A percentile compares a stretch with the other conserved stretches of the same genome.
phyloP scores from a whole-genome alignment of 2,113 vertebrate genomes.

The Pipra filicauda region DNA sequence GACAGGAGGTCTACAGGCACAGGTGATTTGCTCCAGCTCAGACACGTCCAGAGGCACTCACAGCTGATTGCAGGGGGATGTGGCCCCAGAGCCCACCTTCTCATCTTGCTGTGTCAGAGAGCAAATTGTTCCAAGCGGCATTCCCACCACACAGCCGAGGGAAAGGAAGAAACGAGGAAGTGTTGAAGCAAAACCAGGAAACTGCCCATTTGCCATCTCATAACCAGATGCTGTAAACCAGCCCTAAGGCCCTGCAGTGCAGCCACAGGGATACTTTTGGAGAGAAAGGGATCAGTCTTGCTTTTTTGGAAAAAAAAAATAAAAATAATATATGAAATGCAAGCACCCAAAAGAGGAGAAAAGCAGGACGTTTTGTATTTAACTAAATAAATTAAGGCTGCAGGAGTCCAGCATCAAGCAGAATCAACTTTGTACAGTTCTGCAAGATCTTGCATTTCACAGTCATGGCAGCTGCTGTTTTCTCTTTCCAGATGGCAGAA shows the following conservation, averaged over 20 bases:
- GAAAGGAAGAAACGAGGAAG: neutral
- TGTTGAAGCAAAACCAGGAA: neutral
- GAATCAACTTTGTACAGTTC: neutral
- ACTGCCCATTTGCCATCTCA: neutral
- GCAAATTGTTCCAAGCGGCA: neutral
- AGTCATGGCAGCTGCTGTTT: neutral
- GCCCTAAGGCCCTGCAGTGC: rapidly evolving
- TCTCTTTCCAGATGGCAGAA: neutral
- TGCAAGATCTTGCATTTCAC: neutral
- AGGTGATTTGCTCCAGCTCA: slow-evolving; percentile 48
- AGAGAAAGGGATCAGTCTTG: neutral
- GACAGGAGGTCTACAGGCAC: slow-evolving; percentile 69
- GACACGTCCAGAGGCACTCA: slow-evolving; percentile 9
- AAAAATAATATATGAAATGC: rapidly evolving
- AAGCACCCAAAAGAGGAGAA: neutral
- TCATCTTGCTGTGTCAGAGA: neutral
- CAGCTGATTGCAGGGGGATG: neutral
- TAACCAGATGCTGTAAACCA: neutral
- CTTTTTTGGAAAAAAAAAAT: neutral
- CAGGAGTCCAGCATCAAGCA: neutral
- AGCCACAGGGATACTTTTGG: rapidly evolving
- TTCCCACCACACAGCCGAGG: rapidly evolving
- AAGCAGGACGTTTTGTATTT: neutral
- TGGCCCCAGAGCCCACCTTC: neutral
- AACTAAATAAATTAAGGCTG: neutral